phyloP scores from a whole-genome alignment of 2,113 vertebrate genomes.

The Gulo gulo region DNA sequence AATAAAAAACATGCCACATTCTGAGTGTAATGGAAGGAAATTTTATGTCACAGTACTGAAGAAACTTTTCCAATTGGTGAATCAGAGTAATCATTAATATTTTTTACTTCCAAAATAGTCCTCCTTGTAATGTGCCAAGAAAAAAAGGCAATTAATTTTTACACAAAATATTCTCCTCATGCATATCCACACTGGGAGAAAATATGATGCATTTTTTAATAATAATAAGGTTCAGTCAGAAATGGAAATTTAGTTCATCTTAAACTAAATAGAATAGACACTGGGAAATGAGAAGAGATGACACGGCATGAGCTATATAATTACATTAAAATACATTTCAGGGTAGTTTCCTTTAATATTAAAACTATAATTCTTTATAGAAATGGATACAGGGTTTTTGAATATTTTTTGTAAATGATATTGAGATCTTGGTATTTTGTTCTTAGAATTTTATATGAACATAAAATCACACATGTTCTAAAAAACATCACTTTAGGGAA shows the following conservation, averaged over 20 bases:
- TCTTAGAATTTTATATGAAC: constrained; percentile 36
- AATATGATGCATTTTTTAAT: background rate
- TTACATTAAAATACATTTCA: constrained; percentile 24
- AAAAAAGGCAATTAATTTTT: constrained; percentile 47
- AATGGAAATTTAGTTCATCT: constrained; percentile 1
- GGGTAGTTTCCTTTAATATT: constrained; percentile 41
- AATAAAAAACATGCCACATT: background rate
- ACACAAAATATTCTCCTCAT: constrained; percentile 14
- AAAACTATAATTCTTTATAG: background rate
- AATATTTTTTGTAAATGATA: constrained; percentile 5
- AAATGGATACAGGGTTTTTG: background rate
- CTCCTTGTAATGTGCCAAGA: background rate
- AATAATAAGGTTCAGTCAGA: constrained; percentile 10
- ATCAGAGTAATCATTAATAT: constrained; percentile 22
- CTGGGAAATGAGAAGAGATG: constrained; percentile 14
- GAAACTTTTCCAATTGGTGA: constrained; percentile 27
- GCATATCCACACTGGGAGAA: background rate
- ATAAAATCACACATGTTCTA: background rate
- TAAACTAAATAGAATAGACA: constrained; percentile 21
- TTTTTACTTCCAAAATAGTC: constrained; percentile 31
- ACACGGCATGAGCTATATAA: background rate
- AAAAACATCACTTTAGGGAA: background rate
- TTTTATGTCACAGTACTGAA: constrained; percentile 13
- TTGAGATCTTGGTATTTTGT: background rate
- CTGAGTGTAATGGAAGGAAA: background rate